phyloP scores from a whole-genome alignment of 2,888 invertebrate species.

The Siphonodentalium dalli region DNA sequence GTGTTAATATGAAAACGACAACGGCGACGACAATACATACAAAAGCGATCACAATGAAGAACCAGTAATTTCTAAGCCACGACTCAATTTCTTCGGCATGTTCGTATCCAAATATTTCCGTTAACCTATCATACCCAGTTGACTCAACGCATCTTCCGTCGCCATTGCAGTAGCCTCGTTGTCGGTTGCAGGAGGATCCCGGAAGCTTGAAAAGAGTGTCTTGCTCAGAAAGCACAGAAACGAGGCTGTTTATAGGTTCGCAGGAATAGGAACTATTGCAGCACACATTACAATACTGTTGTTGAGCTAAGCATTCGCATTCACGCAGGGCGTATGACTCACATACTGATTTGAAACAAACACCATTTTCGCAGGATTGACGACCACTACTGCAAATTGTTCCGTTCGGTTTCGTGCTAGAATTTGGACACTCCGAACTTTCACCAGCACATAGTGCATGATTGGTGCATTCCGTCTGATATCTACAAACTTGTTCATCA shows the following conservation, averaged over 20 bases:
- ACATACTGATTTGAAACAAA: constrained; percentile 38
- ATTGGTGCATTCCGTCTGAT: constrained; percentile 33
- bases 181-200: constrained; percentile 34
- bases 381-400: constrained; percentile 33
- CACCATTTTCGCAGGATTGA: constrained; percentile 35
- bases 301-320: constrained; percentile 30
- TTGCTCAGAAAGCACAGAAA: not conserved
- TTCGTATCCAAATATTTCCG: constrained; percentile 24
- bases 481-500: constrained; percentile 28
- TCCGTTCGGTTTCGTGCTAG: constrained; percentile 22
- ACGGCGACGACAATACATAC: constrained; percentile 16
- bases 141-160: constrained; percentile 26
- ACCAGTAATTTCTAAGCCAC: constrained; percentile 40
- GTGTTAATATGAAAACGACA: constrained; percentile 31
- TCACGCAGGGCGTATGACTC: constrained; percentile 18
- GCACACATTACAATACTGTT: constrained; percentile 35
- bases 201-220: constrained; percentile 1
- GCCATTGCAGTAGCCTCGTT: constrained; percentile 32
- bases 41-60: constrained; percentile 29
- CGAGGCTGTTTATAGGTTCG: constrained; percentile 23
- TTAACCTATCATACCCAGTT: constrained; percentile 26
- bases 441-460: constrained; percentile 36
- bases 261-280: constrained; percentile 23
- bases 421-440: constrained; percentile 34
- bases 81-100: constrained; percentile 18